Evolutionary conservation across 2,113 vertebrate genomes (phyloP).

Genomic region (Ochotona curzoniae): DNA sequence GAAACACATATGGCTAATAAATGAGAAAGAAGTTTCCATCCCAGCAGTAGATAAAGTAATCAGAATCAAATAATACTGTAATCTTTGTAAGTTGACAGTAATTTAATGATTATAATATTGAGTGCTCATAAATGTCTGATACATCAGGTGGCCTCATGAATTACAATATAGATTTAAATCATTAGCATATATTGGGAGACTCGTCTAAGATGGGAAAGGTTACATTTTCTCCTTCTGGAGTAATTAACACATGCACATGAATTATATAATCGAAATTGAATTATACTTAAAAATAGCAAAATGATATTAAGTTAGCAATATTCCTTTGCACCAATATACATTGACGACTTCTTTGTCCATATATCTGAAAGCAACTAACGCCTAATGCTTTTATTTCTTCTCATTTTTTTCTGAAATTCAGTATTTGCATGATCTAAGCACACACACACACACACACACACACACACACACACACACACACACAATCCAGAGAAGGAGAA

Average conservation of each 20-base stretch:
- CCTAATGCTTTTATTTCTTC: background rate
- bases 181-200: background rate
- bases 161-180: background rate
- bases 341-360: background rate
- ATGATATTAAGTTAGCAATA: background rate
- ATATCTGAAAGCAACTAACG: background rate
- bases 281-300: background rate
- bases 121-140: background rate
- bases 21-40: background rate
- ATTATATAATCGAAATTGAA: background rate
- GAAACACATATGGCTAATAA: slow-evolving; percentile 17
- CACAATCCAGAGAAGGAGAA: too few relatives aligned
- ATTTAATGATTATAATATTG: background rate
- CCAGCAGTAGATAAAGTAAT: background rate
- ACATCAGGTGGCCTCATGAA: background rate
- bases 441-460: too few relatives aligned
- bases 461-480: too few relatives aligned
- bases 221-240: background rate
- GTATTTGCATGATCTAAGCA: background rate
- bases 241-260: background rate
- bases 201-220: background rate
- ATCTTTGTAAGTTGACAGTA: background rate
- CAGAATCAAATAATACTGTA: background rate
- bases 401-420: background rate
- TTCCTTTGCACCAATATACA: background rate